A percentile compares a stretch with the other conserved stretches of the same genome.
Evolutionary conservation across 1,140 invertebrate species (phyloP).

Genomic region (Euschistus heros): DNA sequence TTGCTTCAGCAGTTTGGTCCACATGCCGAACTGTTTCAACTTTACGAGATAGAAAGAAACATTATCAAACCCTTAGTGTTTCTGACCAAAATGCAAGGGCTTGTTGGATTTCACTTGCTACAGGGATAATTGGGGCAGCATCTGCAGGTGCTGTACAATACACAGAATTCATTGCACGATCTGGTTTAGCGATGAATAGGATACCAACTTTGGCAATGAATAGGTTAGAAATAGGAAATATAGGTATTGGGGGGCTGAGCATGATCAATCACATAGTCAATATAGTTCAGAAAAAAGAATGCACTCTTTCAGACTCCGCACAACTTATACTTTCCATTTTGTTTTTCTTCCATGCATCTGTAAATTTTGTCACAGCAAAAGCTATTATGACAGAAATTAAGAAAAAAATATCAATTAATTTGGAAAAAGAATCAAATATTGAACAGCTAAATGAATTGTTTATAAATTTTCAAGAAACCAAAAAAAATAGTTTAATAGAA

Average conservation of each 20-base stretch:
- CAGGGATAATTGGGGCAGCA: not conserved
- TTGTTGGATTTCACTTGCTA: not conserved
- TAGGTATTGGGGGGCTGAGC: not conserved
- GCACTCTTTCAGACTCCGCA: not conserved
- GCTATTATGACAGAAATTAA: too few relatives aligned
- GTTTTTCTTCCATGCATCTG: not conserved
- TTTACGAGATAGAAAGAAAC: not conserved
- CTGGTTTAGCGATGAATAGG: not conserved
- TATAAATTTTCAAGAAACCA: too few relatives aligned
- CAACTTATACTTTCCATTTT: not conserved
- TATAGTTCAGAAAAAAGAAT: not conserved
- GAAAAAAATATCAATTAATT: too few relatives aligned
- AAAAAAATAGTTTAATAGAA: too few relatives aligned
- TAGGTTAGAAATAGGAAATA: not conserved
- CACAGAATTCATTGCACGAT: not conserved
- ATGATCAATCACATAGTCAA: not conserved
- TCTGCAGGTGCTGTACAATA: not conserved
- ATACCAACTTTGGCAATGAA: not conserved
- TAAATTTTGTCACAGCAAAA: too few relatives aligned
- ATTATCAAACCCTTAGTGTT: not conserved
- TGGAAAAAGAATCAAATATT: too few relatives aligned
- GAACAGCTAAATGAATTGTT: too few relatives aligned
- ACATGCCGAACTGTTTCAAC: not conserved
- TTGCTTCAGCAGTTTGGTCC: not conserved
- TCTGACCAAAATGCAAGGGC: not conserved